Base-by-base conservation (phyloP, 1,140 invertebrate species). In the Zaprionus lachaisei region DNA sequence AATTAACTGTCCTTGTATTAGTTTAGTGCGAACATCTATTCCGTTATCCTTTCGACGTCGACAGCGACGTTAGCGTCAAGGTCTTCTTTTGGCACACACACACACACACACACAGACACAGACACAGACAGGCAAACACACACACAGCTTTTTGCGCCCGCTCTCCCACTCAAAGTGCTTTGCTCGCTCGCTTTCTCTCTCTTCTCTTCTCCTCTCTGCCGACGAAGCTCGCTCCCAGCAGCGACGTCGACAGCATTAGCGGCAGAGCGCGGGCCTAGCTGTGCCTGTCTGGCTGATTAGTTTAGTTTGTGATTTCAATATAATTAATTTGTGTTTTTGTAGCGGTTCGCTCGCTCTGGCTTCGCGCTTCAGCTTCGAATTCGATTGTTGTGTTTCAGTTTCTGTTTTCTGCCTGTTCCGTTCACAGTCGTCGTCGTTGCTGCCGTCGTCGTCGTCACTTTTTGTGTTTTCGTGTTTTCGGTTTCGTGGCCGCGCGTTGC, bases 261-360 rank as follows among this genome's bases (percentile, higher is more conserved):
- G 44, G 15, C 54, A 64, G 54, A 26, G 38, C 44, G 37, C 64
- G 67, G 60, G 28, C 66, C 41, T 47, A 67, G 72, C 65, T 47
- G 72, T 72, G 47, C 77, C 79, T 78, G 84, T 71, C 79, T 83
- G 84, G 80, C 84, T 87, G 83, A 87, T 87, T 87, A 87, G 83
- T 87, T 87, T 87, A 87, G 83, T 87, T 87, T 87, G 81, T 87
- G 84, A 87, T 87, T 87, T 87, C 84, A 87, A 87, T 87, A 87
- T 87, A 87, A 87, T 87, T 86, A 86, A 86, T 86, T 86, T 86
- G 82, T 86, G 83, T 86, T 87, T 89, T 78, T 89, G 84, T 87
- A 79, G 84, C 84, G 84, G 80, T 78, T 83, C 75, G 76, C 66
- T 72, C 69, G 61, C 26, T 58, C 68, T 60, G 65, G 56, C 71